phyloP scores from a whole-genome alignment of 2,797 vertebrate species.

The Cossypha heuglini region DNA sequence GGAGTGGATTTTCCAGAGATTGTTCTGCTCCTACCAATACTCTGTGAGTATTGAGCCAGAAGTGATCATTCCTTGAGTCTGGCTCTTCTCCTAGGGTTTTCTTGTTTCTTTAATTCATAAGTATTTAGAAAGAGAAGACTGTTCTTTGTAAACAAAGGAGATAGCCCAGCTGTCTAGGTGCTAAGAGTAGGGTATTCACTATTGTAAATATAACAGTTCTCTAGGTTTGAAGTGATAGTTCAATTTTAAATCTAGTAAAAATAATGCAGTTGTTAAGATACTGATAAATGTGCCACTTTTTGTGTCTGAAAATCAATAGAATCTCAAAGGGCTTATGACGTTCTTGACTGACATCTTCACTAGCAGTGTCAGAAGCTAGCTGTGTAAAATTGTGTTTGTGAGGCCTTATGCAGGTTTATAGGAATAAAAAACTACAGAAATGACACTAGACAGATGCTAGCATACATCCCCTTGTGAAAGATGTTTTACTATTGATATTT shows the following conservation, averaged over 20 bases:
- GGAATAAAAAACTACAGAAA: background rate
- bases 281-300: background rate
- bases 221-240: background rate
- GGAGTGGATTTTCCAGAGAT: background rate
- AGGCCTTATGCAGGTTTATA: background rate
- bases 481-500: background rate
- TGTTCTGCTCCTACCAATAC: background rate
- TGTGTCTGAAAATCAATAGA: background rate
- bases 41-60: background rate
- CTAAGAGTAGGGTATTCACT: background rate
- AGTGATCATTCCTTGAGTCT: background rate
- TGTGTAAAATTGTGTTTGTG: background rate
- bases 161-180: background rate
- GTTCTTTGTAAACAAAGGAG: background rate
- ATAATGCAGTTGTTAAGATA: background rate
- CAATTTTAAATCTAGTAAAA: background rate
- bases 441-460: background rate
- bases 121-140: background rate
- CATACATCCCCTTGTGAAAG: background rate
- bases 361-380: background rate
- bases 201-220: background rate
- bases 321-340: background rate
- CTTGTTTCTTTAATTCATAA: background rate
- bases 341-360: accelerated
- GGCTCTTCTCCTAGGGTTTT: background rate